A percentile compares a stretch with the other conserved stretches of the same genome.
Evolutionary conservation across 2,888 invertebrate species (phyloP).

Genomic region (Caenorhabditis angaria): DNA sequence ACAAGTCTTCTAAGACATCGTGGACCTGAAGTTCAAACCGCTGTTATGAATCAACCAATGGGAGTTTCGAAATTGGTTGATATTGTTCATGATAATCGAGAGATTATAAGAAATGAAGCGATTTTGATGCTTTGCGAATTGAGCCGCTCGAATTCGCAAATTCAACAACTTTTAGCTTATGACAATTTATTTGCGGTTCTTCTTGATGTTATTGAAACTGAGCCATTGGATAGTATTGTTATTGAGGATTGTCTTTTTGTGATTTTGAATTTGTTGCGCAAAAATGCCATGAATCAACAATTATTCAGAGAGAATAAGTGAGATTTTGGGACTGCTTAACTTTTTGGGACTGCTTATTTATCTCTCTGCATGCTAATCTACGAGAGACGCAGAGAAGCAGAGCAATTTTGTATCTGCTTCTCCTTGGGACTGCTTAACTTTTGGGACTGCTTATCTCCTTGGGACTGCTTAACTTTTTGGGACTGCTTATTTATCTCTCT

Average conservation of each 20-base stretch:
- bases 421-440: no score
- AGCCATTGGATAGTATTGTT: constrained; percentile 88
- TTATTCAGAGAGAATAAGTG: constrained; percentile 85
- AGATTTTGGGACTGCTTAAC: no score
- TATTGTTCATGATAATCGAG: constrained; percentile 86
- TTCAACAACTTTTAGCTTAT: constrained; percentile 95
- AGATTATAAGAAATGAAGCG: constrained; percentile 76
- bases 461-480: no score
- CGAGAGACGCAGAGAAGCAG: no score
- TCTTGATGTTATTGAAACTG: constrained; percentile 89
- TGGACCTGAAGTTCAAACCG: constrained; percentile 77
- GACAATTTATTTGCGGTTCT: constrained; percentile 97
- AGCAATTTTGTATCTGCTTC: no score
- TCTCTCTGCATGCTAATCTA: no score
- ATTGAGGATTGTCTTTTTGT: constrained; percentile 95
- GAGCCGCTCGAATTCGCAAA: constrained; percentile 90
- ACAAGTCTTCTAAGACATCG: constrained; percentile 85
- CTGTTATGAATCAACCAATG: constrained; percentile 78
- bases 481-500: no score
- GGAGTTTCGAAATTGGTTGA: constrained; percentile 98
- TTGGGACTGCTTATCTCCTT: no score
- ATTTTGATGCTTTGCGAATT: constrained; percentile 88
- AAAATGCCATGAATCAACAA: constrained; percentile 96
- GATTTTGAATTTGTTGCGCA: constrained; percentile 89
- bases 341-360: no score